Evolutionary conservation across 1,140 invertebrate genomes (phyloP).

Genomic region (Asbolus verrucosus): DNA sequence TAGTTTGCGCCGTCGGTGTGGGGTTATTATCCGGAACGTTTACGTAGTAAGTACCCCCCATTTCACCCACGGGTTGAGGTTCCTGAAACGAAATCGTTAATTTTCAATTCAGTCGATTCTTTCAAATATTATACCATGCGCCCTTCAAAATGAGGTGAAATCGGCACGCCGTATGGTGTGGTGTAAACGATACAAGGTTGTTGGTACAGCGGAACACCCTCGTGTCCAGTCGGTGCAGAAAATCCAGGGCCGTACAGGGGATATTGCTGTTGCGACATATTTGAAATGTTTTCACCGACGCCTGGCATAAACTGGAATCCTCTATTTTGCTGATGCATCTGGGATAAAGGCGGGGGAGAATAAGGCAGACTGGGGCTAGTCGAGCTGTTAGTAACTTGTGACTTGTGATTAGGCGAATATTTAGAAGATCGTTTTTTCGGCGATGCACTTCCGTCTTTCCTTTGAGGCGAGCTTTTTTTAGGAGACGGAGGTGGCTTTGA

Average conservation of each 20-base stretch:
- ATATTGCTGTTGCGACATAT: constrained; percentile 42
- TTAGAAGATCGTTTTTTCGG: constrained; percentile 53
- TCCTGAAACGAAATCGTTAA: constrained; percentile 46
- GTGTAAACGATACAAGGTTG: constrained; percentile 61
- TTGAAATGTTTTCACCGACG: constrained; percentile 35
- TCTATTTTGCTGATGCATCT: constrained; percentile 21
- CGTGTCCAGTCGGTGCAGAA: constrained; percentile 23
- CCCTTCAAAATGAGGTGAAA: constrained; percentile 59
- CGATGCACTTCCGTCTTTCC: too few relatives aligned
- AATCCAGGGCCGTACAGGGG: constrained; percentile 45
- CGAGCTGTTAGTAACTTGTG: constrained; percentile 59
- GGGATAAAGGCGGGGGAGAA: constrained; percentile 58
- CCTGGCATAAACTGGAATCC: constrained; percentile 29
- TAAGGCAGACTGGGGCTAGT: constrained; percentile 62
- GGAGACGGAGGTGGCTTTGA: constrained; percentile 52
- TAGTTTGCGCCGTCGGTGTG: constrained; percentile 45
- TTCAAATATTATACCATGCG: constrained; percentile 61
- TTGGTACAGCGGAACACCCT: constrained; percentile 54
- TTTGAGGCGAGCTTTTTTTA: constrained; percentile 47
- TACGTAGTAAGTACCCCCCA: constrained; percentile 53
- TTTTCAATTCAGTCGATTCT: background rate
- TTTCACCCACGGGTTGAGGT: constrained; percentile 47
- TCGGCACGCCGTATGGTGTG: constrained; percentile 57
- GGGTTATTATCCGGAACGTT: constrained; percentile 44
- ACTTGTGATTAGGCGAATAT: constrained; percentile 58